These are phyloP conservation scores for Pachydiplax longipennis DNA, from an alignment of 2,888 invertebrate genomes.

Conservation along the genomic window DNA sequence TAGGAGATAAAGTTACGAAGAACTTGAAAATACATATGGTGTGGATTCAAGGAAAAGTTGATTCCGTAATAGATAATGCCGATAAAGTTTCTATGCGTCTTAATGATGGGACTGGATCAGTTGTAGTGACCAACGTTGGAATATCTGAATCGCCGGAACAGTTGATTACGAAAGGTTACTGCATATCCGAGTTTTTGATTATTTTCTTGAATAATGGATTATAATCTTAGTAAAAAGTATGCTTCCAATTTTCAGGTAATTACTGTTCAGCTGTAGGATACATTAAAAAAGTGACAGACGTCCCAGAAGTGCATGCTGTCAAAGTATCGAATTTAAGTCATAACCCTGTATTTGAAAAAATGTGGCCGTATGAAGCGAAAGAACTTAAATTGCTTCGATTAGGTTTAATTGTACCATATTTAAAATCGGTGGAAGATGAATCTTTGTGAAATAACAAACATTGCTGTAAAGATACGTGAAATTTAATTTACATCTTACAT, in stretches of 20 bases:
- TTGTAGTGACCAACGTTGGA: background rate
- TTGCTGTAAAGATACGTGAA: slow-evolving; percentile 11
- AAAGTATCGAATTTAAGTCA: background rate
- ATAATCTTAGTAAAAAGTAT: background rate
- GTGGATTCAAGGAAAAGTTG: slow-evolving; percentile 13
- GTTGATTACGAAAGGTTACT: background rate
- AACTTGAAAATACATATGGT: background rate
- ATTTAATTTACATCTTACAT: background rate
- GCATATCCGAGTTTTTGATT: background rate
- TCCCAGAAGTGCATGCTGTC: background rate
- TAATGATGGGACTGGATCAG: background rate
- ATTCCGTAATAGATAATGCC: background rate
- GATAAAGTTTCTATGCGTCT: background rate
- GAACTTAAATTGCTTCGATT: background rate
- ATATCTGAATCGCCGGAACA: background rate
- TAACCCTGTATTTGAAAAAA: background rate
- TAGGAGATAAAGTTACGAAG: background rate
- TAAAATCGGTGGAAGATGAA: background rate
- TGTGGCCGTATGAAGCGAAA: slow-evolving; percentile 1
- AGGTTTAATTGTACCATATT: no score
- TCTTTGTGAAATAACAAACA: background rate
- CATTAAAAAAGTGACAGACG: background rate
- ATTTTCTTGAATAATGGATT: no score
- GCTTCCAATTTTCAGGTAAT: background rate
- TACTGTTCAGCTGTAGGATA: slow-evolving; percentile 10